phyloP scores from a whole-genome alignment of 2,888 invertebrate genomes.

The Apamea sordens region DNA sequence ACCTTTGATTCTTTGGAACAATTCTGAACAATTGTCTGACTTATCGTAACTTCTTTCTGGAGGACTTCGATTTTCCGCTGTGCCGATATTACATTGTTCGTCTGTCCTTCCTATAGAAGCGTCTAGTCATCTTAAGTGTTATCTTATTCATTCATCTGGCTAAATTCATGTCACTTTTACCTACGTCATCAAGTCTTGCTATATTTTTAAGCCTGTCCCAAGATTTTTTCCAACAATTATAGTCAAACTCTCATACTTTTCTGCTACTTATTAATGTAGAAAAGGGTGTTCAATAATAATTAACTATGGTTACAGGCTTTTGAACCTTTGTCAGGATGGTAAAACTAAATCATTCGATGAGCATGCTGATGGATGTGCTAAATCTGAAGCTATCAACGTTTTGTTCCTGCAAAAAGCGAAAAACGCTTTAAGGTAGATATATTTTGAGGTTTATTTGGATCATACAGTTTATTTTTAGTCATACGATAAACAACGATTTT shows the following conservation, averaged over 20 bases:
- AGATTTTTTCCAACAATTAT: neutral
- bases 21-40: neutral
- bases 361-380: slow-evolving; percentile 93
- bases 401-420: slow-evolving; percentile 53
- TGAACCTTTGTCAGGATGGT: slow-evolving; percentile 90
- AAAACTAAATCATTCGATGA: slow-evolving; percentile 96
- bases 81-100: neutral
- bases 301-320: slow-evolving; percentile 68
- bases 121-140: neutral
- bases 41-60: neutral
- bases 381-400: slow-evolving; percentile 93
- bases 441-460: neutral
- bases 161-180: neutral
- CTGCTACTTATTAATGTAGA: neutral
- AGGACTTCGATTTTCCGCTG: neutral
- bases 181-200: neutral
- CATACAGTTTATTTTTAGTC: neutral
- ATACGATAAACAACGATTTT: neutral
- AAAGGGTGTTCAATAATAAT: neutral
- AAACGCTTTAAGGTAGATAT: slow-evolving; percentile 20
- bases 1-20: neutral
- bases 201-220: neutral
- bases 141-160: neutral
- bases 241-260: neutral
- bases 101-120: too few relatives aligned